Conservation (phyloP, 1,140 invertebrate species). For the Brachionus koreanus region DNA sequence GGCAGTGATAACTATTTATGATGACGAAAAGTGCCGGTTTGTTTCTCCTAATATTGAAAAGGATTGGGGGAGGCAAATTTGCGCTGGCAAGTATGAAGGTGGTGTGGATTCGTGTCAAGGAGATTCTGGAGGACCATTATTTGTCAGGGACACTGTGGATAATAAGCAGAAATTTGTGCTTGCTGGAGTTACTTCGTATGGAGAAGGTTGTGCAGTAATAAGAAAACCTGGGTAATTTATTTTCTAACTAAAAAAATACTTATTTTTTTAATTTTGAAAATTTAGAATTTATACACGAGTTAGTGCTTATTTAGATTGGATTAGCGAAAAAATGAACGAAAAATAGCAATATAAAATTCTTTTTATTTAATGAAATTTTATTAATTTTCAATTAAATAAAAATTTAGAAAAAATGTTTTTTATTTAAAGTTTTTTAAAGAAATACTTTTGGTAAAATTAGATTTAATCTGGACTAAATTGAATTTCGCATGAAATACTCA, state of each 20-base stretch:
- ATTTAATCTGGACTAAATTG: too few species aligned
- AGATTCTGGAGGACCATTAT: slow-evolving; percentile 24
- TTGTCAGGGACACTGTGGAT: background rate
- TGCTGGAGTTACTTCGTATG: background rate
- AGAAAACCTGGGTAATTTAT: slow-evolving; percentile 31
- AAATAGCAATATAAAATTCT: background rate
- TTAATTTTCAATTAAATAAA: too few species aligned
- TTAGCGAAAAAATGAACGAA: background rate
- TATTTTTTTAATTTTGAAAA: background rate
- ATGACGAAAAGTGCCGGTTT: background rate
- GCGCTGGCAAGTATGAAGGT: background rate
- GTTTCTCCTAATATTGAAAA: background rate
- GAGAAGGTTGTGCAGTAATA: background rate
- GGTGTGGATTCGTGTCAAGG: slow-evolving; percentile 37
- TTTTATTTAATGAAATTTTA: too few species aligned
- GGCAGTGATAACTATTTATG: background rate
- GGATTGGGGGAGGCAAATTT: slow-evolving; percentile 31
- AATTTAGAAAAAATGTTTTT: too few species aligned
- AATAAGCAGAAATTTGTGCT: background rate
- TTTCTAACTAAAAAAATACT: background rate
- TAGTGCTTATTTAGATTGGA: slow-evolving; percentile 23
- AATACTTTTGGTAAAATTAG: too few species aligned
- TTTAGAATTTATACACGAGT: slow-evolving; percentile 32
- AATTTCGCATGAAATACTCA: too few species aligned
- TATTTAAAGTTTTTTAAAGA: too few species aligned